These are phyloP conservation scores for Sminthurinus aureus DNA, from an alignment of 2,888 invertebrate genomes.

Conservation along the genomic window DNA sequence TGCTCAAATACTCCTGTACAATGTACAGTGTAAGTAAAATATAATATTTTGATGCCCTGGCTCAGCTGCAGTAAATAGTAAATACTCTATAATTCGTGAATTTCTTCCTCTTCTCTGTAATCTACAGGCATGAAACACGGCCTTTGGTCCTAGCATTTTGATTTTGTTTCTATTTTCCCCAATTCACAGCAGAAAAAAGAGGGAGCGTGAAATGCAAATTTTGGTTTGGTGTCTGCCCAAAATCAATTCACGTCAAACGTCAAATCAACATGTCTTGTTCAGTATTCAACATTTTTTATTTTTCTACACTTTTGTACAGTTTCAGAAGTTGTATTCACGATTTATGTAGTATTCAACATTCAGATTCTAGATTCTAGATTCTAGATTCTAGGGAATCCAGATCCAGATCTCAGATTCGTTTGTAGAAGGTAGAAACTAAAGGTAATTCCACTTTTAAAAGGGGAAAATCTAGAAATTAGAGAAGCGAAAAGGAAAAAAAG, in stretches of 20 bases:
- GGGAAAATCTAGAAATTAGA: neutral
- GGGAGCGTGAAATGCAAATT: neutral
- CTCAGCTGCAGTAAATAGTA: too few species aligned
- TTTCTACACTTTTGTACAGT: neutral
- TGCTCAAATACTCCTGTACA: too few species aligned
- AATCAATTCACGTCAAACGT: neutral
- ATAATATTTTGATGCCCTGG: too few species aligned
- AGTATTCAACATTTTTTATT: neutral
- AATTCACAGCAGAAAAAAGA: neutral
- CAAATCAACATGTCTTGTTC: neutral
- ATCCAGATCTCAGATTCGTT: neutral
- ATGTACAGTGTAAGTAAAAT: too few species aligned
- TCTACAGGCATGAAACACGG: too few species aligned
- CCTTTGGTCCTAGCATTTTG: neutral
- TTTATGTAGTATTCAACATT: neutral
- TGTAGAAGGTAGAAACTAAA: neutral
- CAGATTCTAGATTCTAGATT: neutral
- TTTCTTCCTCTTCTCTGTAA: too few species aligned
- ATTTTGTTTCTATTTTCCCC: neutral
- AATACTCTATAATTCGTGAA: too few species aligned
- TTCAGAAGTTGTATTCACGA: neutral
- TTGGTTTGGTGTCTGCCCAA: neutral
- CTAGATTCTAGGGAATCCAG: too few species aligned
- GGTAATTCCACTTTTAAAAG: too few species aligned
- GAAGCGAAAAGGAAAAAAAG: neutral